Percentiles rank a stretch among this genome's conserved stretches.
These are phyloP conservation scores for Laspeyria flexula DNA, from an alignment of 2,888 invertebrate species.

Conservation along the genomic window DNA sequence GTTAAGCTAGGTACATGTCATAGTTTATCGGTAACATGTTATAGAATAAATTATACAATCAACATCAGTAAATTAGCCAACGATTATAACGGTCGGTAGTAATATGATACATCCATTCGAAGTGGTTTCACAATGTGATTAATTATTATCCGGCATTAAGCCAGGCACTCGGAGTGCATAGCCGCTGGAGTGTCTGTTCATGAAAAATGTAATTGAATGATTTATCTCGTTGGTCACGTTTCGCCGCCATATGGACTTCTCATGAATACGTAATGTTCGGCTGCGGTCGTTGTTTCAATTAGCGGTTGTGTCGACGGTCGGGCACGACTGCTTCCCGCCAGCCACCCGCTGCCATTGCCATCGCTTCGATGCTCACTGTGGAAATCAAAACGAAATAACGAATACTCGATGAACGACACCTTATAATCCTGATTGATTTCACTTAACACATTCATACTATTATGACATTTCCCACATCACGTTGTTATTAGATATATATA, in stretches of 20 bases:
- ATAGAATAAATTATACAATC: slow-evolving; percentile 10
- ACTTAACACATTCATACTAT: not conserved
- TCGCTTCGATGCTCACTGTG: slow-evolving; percentile 28
- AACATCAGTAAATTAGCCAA: slow-evolving; percentile 44
- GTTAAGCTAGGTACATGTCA: slow-evolving; percentile 1
- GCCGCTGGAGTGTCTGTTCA: slow-evolving; percentile 59
- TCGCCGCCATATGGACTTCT: slow-evolving; percentile 81
- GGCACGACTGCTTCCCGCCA: slow-evolving; percentile 66
- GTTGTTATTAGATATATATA: not conserved
- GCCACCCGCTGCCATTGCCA: slow-evolving; percentile 16
- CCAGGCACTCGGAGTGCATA: slow-evolving; percentile 45
- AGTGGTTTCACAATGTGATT: slow-evolving; percentile 41
- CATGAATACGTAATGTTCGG: slow-evolving; percentile 84
- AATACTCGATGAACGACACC: slow-evolving; percentile 33
- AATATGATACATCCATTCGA: slow-evolving; percentile 33
- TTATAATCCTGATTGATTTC: not conserved
- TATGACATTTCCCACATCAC: not conserved
- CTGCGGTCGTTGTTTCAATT: slow-evolving; percentile 85
- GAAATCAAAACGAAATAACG: slow-evolving; percentile 51
- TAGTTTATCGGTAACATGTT: slow-evolving; percentile 2
- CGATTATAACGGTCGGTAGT: slow-evolving; percentile 19
- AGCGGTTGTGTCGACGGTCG: slow-evolving; percentile 81
- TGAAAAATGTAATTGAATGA: slow-evolving; percentile 83
- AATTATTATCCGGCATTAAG: slow-evolving; percentile 43
- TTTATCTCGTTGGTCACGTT: slow-evolving; percentile 83